phyloP scores from a whole-genome alignment of 2,797 vertebrate species.

The Siniperca undulata region DNA sequence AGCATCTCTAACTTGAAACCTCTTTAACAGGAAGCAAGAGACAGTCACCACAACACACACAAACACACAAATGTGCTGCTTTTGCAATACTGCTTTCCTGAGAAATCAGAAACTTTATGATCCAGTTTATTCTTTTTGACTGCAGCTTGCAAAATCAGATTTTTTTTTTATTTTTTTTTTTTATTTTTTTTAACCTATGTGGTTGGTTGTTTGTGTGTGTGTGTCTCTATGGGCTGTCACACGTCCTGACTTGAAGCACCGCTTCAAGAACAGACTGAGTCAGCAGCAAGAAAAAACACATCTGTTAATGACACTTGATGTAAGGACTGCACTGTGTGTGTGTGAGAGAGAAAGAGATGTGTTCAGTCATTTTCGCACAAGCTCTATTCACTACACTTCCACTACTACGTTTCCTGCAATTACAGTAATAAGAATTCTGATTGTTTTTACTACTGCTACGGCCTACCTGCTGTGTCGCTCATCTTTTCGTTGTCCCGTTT shows the following conservation, averaged over 20 bases:
- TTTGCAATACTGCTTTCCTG: conserved; percentile 34
- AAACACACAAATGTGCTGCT: conserved; percentile 4
- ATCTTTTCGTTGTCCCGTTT: neutral
- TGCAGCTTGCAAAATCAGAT: conserved; percentile 27
- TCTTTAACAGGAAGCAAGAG: conserved; percentile 74
- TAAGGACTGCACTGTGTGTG: neutral
- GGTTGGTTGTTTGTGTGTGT: neutral
- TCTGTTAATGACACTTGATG: conserved; percentile 51
- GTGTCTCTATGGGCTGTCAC: conserved; percentile 19
- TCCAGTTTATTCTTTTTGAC: conserved; percentile 28
- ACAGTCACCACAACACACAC: conserved; percentile 38
- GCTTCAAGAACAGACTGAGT: conserved; percentile 56
- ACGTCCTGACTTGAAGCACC: conserved; percentile 23
- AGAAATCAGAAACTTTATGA: conserved; percentile 32
- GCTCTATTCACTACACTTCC: conserved; percentile 5
- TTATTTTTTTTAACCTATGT: neutral
- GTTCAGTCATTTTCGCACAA: neutral
- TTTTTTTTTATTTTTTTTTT: neutral
- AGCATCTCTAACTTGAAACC: conserved; percentile 54
- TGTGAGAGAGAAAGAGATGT: neutral
- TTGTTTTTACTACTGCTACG: neutral
- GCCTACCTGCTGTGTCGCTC: neutral
- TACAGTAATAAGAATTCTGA: conserved; percentile 2
- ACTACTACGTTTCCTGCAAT: conserved; percentile 9
- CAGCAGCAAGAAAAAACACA: conserved; percentile 47